These are phyloP conservation scores for Tipula helvola DNA, from an alignment of 2,888 invertebrate genomes.

Conservation along the genomic window DNA sequence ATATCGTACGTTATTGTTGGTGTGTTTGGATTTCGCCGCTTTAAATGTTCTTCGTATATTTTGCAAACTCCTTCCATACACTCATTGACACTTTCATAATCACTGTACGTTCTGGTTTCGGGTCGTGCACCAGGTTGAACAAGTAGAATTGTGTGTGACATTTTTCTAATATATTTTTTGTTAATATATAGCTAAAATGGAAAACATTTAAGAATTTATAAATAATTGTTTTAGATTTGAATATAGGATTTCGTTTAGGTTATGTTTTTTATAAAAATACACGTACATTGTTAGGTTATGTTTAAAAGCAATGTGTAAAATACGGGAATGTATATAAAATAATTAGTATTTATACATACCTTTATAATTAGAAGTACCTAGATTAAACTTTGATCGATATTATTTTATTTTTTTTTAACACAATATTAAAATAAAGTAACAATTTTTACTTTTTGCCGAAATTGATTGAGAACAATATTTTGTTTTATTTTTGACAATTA, in stretches of 20 bases:
- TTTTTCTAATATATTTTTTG: conserved; percentile 25
- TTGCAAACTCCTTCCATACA: conserved; percentile 99
- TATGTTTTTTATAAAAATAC: background rate
- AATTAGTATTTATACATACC: background rate
- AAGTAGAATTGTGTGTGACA: conserved; percentile 93
- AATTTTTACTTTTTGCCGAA: background rate
- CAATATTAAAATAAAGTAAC: background rate
- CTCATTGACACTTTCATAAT: conserved; percentile 95
- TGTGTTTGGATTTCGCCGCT: conserved; percentile 86
- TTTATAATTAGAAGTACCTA: background rate
- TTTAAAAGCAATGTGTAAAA: background rate
- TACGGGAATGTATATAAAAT: background rate
- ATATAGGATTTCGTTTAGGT: background rate
- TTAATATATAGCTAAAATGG: background rate
- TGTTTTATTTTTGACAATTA: background rate
- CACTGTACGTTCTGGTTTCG: conserved; percentile 94
- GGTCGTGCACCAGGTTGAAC: conserved; percentile 90
- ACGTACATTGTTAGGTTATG: background rate
- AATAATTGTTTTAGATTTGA: background rate
- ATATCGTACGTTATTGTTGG: conserved; percentile 98
- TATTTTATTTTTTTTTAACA: background rate
- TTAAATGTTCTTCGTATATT: conserved; percentile 97
- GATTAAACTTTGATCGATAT: background rate
- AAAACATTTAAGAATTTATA: background rate
- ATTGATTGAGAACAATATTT: background rate